These are phyloP conservation scores for Oxyura jamaicensis DNA, from an alignment of 2,113 vertebrate species.

Conservation along the genomic window DNA sequence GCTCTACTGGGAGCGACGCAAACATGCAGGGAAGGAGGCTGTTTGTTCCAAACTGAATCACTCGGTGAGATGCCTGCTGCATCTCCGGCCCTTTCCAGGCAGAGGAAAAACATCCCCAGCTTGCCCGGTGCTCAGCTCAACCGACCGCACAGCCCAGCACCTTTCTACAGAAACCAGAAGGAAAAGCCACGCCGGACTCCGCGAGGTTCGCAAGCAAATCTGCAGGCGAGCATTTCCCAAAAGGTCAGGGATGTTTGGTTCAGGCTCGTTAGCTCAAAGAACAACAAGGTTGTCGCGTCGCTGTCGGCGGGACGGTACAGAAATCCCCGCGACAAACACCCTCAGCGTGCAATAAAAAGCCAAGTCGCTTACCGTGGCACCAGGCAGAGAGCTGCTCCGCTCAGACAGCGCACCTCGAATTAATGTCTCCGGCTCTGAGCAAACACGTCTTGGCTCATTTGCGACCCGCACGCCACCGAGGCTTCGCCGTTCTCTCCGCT, in stretches of 20 bases:
- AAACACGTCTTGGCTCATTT: not conserved
- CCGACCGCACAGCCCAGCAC: not conserved
- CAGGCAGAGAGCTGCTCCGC: not conserved
- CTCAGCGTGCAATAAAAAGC: not conserved
- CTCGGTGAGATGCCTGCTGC: not conserved
- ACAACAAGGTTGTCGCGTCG: not conserved
- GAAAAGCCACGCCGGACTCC: not conserved
- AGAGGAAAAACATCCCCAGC: not conserved
- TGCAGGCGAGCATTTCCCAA: not conserved
- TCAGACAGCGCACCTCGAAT: not conserved
- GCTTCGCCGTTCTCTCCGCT: not conserved
- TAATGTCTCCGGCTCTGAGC: not conserved
- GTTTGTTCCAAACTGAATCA: not conserved
- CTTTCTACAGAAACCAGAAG: not conserved
- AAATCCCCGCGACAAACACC: not conserved
- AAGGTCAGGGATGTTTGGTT: not conserved
- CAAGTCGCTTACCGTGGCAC: not conserved
- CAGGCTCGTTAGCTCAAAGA: not conserved
- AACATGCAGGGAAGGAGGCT: not conserved
- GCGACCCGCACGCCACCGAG: not conserved
- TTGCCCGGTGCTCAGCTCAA: not conserved
- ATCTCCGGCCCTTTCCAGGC: not conserved
- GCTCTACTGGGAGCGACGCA: not conserved
- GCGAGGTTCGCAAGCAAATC: not conserved
- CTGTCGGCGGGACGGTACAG: not conserved